phyloP scores from a whole-genome alignment of 1,140 invertebrate genomes.

The Drosophila persimilis region DNA sequence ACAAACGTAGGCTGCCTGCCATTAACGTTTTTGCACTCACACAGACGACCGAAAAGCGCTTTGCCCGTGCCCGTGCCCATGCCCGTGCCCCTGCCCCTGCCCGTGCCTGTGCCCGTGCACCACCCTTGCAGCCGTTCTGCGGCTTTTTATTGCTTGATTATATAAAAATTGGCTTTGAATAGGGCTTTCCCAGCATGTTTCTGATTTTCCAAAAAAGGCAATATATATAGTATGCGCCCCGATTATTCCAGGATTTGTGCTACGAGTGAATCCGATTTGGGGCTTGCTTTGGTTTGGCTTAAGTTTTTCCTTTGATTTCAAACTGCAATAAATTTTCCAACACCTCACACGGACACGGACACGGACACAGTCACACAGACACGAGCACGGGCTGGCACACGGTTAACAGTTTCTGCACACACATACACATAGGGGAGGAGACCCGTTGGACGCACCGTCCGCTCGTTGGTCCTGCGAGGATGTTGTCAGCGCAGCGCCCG shows the following conservation, averaged over 20 bases:
- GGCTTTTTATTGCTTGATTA: constrained; percentile 80
- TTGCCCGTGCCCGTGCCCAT: constrained; percentile 15
- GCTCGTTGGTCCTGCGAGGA: constrained; percentile 75
- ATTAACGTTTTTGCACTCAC: constrained; percentile 74
- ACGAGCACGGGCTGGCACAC: constrained; percentile 32
- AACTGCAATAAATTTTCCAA: constrained; percentile 73
- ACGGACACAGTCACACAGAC: constrained; percentile 22
- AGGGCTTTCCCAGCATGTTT: constrained; percentile 16
- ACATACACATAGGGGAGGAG: constrained; percentile 48
- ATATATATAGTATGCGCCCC: constrained; percentile 3
- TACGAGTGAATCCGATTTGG: constrained; percentile 1
- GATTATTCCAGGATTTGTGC: constrained; percentile 19
- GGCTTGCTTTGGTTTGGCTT: constrained; percentile 14
- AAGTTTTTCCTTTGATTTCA: constrained; percentile 55
- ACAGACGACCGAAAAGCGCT: constrained; percentile 59
- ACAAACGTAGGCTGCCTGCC: constrained; percentile 58
- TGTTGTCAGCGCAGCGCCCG: constrained; percentile 80
- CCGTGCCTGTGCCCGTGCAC: background rate
- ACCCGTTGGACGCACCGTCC: constrained; percentile 65
- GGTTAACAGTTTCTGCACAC: constrained; percentile 52
- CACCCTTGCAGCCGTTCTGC: constrained; percentile 22
- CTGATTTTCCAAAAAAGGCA: constrained; percentile 11
- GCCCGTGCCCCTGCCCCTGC: background rate
- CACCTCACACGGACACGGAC: constrained; percentile 41
- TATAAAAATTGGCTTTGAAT: constrained; percentile 75